Evolutionary conservation across 2,888 invertebrate species (phyloP).

Genomic region (Luperina nickerlii): DNA sequence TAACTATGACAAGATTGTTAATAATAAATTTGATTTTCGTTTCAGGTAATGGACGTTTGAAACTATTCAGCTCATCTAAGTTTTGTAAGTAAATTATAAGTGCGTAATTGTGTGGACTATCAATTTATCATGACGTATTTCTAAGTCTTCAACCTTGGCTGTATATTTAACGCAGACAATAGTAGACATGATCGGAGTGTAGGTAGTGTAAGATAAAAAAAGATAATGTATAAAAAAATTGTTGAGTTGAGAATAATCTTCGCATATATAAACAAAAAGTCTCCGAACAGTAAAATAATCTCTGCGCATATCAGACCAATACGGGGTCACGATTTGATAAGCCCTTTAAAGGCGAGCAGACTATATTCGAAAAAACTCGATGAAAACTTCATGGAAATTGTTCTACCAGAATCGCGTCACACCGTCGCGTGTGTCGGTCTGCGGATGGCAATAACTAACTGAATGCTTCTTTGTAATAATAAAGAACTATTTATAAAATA

Average conservation of each 20-base stretch:
- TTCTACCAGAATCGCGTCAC: not conserved
- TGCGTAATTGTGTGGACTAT: conserved; percentile 7
- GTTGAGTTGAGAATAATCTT: not conserved
- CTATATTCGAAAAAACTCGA: not conserved
- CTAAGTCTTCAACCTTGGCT: not conserved
- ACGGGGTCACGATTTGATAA: conserved; percentile 33
- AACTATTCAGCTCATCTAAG: conserved; percentile 27
- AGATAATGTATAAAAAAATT: no score
- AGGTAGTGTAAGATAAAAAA: not conserved
- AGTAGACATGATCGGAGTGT: not conserved
- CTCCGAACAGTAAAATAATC: conserved; percentile 17
- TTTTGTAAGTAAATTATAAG: conserved; percentile 48
- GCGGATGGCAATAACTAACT: not conserved
- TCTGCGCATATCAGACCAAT: conserved; percentile 8
- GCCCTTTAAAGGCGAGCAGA: not conserved
- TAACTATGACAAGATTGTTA: conserved; percentile 48
- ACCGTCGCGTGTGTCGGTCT: not conserved
- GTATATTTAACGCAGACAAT: not conserved
- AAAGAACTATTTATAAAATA: conserved; percentile 28
- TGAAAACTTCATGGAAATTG: not conserved
- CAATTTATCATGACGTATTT: not conserved
- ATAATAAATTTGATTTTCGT: conserved; percentile 52
- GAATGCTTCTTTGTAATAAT: conserved; percentile 2
- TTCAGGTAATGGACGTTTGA: conserved; percentile 66
- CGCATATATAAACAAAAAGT: not conserved